A percentile compares a stretch with the other conserved stretches of the same genome.
Conservation (phyloP, 2,113 vertebrate genomes). For the Perca fluviatilis region DNA sequence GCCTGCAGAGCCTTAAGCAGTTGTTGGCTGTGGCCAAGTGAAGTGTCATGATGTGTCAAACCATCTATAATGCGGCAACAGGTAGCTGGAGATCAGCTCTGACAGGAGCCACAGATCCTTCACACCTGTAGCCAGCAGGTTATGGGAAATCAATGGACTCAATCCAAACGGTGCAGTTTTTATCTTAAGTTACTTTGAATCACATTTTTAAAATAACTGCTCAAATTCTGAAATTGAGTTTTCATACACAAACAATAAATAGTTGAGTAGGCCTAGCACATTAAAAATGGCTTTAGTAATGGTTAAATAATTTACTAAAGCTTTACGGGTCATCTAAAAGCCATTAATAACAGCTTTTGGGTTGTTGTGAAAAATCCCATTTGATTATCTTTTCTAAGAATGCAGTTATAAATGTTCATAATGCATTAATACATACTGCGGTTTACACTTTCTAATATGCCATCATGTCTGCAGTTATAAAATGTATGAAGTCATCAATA, state of each 20-base stretch:
- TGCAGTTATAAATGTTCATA: not conserved
- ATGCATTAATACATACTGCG: not conserved
- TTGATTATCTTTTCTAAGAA: not conserved
- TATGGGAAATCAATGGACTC: constrained; percentile 63
- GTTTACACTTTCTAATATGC: not conserved
- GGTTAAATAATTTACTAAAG: not conserved
- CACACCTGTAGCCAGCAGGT: constrained; percentile 56
- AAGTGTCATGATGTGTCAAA: constrained; percentile 64
- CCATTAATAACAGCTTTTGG: not conserved
- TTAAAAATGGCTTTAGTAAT: not conserved
- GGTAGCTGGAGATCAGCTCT: constrained; percentile 50
- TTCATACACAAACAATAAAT: not conserved
- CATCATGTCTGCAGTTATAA: not conserved
- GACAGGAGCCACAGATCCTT: constrained; percentile 62
- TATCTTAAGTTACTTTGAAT: constrained; percentile 30
- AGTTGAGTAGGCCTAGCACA: not conserved
- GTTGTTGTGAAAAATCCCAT: not conserved
- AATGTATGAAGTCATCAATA: not conserved
- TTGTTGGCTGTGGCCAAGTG: constrained; percentile 48
- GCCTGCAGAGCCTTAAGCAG: constrained; percentile 42
- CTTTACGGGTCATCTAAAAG: not conserved
- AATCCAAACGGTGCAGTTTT: constrained; percentile 40
- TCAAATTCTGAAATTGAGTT: not conserved
- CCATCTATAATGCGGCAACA: constrained; percentile 28
- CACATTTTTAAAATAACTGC: constrained; percentile 6